A percentile compares a stretch with the other conserved stretches of the same genome.
Evolutionary conservation across 2,797 vertebrate genomes (phyloP).

Genomic region (Cuniculus paca): DNA sequence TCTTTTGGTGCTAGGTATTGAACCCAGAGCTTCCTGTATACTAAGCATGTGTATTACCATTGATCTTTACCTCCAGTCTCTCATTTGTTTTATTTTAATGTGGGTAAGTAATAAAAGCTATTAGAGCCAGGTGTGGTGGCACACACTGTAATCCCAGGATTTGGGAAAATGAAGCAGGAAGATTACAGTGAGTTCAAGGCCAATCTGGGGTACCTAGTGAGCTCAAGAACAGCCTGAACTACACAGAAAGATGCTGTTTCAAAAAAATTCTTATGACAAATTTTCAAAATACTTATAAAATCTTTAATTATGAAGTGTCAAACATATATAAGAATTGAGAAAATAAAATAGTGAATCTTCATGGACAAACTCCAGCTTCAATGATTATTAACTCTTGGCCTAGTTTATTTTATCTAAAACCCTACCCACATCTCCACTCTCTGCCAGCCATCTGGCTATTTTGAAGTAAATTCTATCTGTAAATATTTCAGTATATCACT

Average conservation of each 20-base stretch:
- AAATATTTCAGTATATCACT: not conserved
- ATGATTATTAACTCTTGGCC: not conserved
- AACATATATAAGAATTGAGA: not conserved
- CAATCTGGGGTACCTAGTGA: not conserved
- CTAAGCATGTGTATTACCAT: not conserved
- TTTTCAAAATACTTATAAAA: not conserved
- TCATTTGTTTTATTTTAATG: not conserved
- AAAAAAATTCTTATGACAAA: not conserved
- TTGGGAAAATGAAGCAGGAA: not conserved
- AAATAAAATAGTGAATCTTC: slow-evolving; percentile 8
- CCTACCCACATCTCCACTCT: not conserved
- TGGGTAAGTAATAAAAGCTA: not conserved
- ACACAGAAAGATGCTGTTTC: not conserved
- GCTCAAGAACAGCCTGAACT: not conserved
- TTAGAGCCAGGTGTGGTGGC: not conserved
- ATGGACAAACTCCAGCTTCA: not conserved
- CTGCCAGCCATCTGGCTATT: not conserved
- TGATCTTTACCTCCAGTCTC: not conserved
- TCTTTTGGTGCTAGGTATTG: not conserved
- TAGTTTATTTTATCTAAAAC: not conserved
- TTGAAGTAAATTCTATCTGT: not conserved
- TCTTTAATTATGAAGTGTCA: slow-evolving; percentile 16
- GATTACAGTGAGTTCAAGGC: not conserved
- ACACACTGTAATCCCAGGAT: not conserved
- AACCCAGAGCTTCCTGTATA: not conserved